phyloP scores from a whole-genome alignment of 1,140 invertebrate genomes.

The Drosophila lini region DNA sequence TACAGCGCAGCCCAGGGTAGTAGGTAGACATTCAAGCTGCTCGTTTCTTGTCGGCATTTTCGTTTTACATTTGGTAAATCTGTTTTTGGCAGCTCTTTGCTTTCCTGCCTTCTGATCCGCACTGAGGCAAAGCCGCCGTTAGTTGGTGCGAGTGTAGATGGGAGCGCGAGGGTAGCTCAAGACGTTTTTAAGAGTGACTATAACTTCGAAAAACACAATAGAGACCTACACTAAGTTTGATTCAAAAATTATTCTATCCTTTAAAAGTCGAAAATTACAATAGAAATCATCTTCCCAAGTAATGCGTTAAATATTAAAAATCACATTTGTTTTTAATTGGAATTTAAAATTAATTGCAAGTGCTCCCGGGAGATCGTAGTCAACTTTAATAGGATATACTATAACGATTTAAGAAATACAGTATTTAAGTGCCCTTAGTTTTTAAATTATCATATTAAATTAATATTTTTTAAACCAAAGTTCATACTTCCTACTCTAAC shows the following conservation, averaged over 20 bases:
- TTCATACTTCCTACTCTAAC: constrained; percentile 11
- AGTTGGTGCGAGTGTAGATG: constrained; percentile 26
- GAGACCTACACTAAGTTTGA: neutral
- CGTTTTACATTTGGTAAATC: constrained; percentile 68
- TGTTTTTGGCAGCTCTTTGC: constrained; percentile 55
- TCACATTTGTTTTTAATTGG: no score
- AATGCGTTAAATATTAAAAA: neutral
- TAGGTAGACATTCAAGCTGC: constrained; percentile 14
- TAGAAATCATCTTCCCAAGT: neutral
- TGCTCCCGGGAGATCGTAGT: neutral
- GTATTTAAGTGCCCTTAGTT: neutral
- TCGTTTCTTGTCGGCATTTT: constrained; percentile 40
- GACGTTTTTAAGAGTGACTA: neutral
- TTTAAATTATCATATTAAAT: neutral
- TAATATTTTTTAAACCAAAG: neutral
- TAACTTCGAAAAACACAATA: neutral
- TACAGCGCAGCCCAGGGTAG: constrained; percentile 42
- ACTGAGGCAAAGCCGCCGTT: constrained; percentile 53
- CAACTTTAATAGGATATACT: neutral
- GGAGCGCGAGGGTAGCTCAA: constrained; percentile 34
- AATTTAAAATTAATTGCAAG: no score
- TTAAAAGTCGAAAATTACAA: neutral
- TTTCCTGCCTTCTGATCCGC: constrained; percentile 53
- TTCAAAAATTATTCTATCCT: neutral
- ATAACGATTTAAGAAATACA: neutral